Base-by-base conservation (phyloP, 2,888 invertebrate genomes). In the Ligdia adustata region DNA sequence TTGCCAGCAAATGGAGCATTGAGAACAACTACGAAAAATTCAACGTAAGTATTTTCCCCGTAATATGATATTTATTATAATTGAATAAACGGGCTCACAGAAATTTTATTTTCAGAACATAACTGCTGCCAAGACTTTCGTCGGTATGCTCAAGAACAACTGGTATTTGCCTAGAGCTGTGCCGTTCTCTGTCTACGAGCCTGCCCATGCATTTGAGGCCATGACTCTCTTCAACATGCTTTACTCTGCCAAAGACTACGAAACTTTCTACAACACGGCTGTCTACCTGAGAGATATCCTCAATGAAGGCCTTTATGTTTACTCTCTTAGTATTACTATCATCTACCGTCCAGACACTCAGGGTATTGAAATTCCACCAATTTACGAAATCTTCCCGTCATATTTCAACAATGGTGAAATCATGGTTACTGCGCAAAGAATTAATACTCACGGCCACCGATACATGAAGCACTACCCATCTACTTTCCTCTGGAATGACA, bases 321-420 rank as follows among this genome's bases (percentile, higher is more conserved):
- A 94, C 60, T 92, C 93, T 3, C 73, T 94, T 40, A 91, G 91
- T 46, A 79, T 91, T 13, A 93, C 93, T n/a, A 84, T 94, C 9
- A 75, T 93, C 26, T 93, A 93, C 60, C 92, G 93, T 18, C 75
- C 79, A 9, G 94, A 95, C 53, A 92, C 92, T 45, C 90, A 92
- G 62, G 93, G 92, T 9, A 78, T 95, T 44, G 84, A 93, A 24
- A 77, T 95, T 6, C 95, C 95, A 6, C 92, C 95, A 35, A 86
- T 93, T 40, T 94, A 95, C 68, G 95, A 96, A 77, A 87, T 95
- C 52, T 91, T 93, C 75, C 95, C 95, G 0, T 92, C 94, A 59
- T 92, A 91, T 78, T 95, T 94, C 90, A 91, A 93, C 72, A 93
- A 93, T 68, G 86, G 91, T 39, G 92, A 94, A 65, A 90, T 94